Conservation (phyloP, 2,888 invertebrate species). For the Teinopalpus imperialis region DNA sequence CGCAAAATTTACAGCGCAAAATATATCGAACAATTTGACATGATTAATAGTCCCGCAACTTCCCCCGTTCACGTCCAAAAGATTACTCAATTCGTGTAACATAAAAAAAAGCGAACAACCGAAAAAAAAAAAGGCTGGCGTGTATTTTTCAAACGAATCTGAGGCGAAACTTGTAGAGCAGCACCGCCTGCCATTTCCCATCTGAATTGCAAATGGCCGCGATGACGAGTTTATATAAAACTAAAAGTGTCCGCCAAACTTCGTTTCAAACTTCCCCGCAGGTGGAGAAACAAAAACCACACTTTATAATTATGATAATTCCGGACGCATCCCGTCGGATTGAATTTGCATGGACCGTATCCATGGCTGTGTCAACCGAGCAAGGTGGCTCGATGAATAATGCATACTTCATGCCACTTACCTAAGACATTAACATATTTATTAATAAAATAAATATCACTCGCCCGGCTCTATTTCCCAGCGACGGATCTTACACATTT, state of each 20-base stretch:
- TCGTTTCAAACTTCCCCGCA: constrained; percentile 75
- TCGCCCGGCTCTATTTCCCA: constrained; percentile 47
- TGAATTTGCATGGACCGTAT: constrained; percentile 79
- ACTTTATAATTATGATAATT: constrained; percentile 79
- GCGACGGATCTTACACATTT: constrained; percentile 41
- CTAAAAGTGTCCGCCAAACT: constrained; percentile 81
- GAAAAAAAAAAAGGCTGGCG: constrained; percentile 55
- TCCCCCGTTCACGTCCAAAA: constrained; percentile 33
- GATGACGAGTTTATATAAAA: constrained; percentile 76
- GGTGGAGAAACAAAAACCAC: constrained; percentile 81
- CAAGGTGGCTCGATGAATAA: constrained; percentile 75
- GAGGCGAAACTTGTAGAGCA: constrained; percentile 62
- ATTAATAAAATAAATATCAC: constrained; percentile 80
- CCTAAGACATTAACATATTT: constrained; percentile 79
- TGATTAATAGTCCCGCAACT: constrained; percentile 31
- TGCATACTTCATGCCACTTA: constrained; percentile 74
- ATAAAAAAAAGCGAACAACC: constrained; percentile 54
- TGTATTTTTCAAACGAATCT: constrained; percentile 75
- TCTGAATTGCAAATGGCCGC: constrained; percentile 79
- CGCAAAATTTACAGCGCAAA: constrained; percentile 18
- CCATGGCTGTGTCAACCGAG: constrained; percentile 78
- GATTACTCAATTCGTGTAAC: constrained; percentile 71
- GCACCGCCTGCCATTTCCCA: constrained; percentile 73
- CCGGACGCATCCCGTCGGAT: constrained; percentile 75
- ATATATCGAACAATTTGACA: constrained; percentile 20